These are phyloP conservation scores for Pandion haliaetus DNA, from an alignment of 2,113 vertebrate genomes.

Conservation along the genomic window DNA sequence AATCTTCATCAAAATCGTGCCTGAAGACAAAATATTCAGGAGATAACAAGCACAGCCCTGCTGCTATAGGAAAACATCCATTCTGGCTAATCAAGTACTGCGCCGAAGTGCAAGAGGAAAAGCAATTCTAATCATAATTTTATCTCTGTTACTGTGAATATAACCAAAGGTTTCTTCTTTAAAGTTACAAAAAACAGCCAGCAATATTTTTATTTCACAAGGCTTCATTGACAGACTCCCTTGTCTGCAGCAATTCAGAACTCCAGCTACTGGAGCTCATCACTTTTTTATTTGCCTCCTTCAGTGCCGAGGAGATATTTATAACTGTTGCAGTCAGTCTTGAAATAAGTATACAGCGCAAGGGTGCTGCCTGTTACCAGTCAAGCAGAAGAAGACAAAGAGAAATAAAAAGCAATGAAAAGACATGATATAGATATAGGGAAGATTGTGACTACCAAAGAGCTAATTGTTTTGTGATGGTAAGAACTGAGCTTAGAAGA, in stretches of 20 bases:
- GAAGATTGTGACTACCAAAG: slow-evolving; percentile 25
- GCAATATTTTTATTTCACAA: slow-evolving; percentile 47
- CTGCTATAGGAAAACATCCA: not conserved
- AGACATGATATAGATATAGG: slow-evolving; percentile 1
- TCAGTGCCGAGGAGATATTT: slow-evolving; percentile 52
- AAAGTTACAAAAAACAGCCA: slow-evolving; percentile 16
- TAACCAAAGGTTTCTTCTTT: slow-evolving; percentile 36
- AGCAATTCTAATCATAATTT: slow-evolving; percentile 26
- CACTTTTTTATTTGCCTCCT: slow-evolving; percentile 47
- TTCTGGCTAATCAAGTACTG: not conserved
- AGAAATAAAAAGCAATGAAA: slow-evolving; percentile 59
- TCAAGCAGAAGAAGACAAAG: slow-evolving; percentile 62
- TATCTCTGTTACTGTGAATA: slow-evolving; percentile 7
- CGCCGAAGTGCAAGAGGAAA: not conserved
- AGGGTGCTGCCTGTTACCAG: slow-evolving; percentile 57
- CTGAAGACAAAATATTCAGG: not conserved
- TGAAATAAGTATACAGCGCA: slow-evolving; percentile 45
- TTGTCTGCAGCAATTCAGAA: slow-evolving; percentile 60
- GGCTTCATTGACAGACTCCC: slow-evolving; percentile 46
- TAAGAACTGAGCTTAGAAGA: slow-evolving; percentile 29
- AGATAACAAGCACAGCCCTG: not conserved
- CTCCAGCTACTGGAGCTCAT: slow-evolving; percentile 47
- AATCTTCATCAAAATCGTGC: not conserved
- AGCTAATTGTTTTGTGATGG: slow-evolving; percentile 24
- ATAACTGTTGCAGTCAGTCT: slow-evolving; percentile 56